Evolutionary conservation across 2,888 invertebrate genomes (phyloP).

Genomic region (Drosophila macrothrix): DNA sequence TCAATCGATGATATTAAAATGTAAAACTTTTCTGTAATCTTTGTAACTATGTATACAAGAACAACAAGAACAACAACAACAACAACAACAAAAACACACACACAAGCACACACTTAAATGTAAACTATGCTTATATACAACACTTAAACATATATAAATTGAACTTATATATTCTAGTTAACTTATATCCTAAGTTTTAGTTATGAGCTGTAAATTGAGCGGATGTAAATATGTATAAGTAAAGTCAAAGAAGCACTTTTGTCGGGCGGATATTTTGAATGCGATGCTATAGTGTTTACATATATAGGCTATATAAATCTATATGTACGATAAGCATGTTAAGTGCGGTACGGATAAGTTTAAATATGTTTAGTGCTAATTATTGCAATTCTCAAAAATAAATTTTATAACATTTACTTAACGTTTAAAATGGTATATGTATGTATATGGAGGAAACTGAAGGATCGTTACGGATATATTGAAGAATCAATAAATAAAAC

Average conservation of each 20-base stretch:
- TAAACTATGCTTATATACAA: constrained; percentile 23
- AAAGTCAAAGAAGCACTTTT: constrained; percentile 8
- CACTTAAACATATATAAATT: constrained; percentile 23
- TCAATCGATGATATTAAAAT: constrained; percentile 48
- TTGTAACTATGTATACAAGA: constrained; percentile 40
- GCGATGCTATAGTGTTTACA: constrained; percentile 33
- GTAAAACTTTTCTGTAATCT: constrained; percentile 32
- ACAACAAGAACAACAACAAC: background rate
- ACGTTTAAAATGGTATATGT: constrained; percentile 63
- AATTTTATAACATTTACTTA: constrained; percentile 79
- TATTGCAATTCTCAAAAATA: constrained; percentile 75
- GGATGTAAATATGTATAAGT: constrained; percentile 51
- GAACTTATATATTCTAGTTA: constrained; percentile 26
- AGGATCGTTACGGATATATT: constrained; percentile 72
- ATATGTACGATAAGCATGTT: background rate
- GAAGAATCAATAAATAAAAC: constrained; percentile 76
- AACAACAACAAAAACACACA: background rate
- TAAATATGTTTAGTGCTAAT: constrained; percentile 74
- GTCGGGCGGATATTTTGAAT: constrained; percentile 56
- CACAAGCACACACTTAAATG: constrained; percentile 18
- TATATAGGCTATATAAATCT: constrained; percentile 22
- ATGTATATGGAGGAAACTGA: constrained; percentile 48
- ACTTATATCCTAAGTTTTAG: constrained; percentile 29
- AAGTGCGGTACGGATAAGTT: constrained; percentile 44
- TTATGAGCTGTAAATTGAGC: constrained; percentile 48